These are phyloP conservation scores for Hypomecis punctinalis DNA, from an alignment of 2,888 invertebrate genomes.

Conservation along the genomic window DNA sequence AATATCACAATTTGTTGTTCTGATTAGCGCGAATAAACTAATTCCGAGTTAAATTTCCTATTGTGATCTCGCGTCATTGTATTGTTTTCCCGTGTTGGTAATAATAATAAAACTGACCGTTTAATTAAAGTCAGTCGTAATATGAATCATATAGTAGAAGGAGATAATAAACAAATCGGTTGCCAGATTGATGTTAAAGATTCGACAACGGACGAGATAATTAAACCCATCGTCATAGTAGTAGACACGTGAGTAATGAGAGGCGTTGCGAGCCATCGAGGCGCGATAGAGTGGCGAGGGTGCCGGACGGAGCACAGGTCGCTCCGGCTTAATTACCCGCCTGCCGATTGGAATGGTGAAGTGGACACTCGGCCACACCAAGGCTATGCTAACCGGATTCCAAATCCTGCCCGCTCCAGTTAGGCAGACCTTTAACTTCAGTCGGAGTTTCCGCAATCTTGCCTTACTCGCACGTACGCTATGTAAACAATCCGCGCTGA, in stretches of 20 bases:
- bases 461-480: conserved; percentile 34
- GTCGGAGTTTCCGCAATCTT: conserved; percentile 75
- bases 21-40: neutral
- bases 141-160: too few relatives aligned
- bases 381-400: conserved; percentile 82
- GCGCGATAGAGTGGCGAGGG: conserved; percentile 45
- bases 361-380: conserved; percentile 79
- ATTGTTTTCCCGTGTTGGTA: neutral
- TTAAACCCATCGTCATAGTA: neutral
- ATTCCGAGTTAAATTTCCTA: neutral
- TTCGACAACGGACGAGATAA: neutral
- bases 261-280: conserved; percentile 39
- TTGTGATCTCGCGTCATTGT: neutral
- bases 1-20: conserved; percentile 1
- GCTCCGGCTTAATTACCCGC: conserved; percentile 73
- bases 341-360: conserved; percentile 79
- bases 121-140: too few relatives aligned
- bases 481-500: conserved; percentile 37
- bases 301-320: conserved; percentile 49
- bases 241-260: neutral
- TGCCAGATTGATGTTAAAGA: neutral
- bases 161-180: neutral
- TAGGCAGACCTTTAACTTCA: conserved; percentile 77
- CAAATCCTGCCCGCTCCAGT: conserved; percentile 79
- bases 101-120: too few relatives aligned